Percentiles rank a stretch among this genome's conserved stretches.
Evolutionary conservation across 2,113 vertebrate genomes (phyloP).

Genomic region (Sapajus apella): DNA sequence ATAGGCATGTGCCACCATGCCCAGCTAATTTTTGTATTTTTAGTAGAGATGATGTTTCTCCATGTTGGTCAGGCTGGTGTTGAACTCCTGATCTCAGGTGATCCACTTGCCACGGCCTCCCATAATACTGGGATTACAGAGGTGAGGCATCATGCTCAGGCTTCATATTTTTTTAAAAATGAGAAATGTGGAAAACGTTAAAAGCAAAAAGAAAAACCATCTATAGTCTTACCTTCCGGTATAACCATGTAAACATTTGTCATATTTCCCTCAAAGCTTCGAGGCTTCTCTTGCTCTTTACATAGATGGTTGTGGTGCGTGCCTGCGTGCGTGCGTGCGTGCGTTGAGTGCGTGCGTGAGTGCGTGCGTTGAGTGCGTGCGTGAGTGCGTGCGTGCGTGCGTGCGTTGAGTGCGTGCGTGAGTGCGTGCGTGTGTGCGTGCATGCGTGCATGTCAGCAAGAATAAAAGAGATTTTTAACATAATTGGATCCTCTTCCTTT

Average conservation of each 20-base stretch:
- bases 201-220: constrained; percentile 44
- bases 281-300: constrained; percentile 27
- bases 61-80: too few species aligned
- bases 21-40: too few species aligned
- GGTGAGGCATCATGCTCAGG: too few species aligned
- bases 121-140: too few species aligned
- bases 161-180: too few species aligned
- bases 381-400: neutral
- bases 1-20: too few species aligned
- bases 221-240: neutral
- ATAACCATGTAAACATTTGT: constrained; percentile 5
- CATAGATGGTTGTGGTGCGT: neutral
- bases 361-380: neutral
- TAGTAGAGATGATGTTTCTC: too few species aligned
- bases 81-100: too few species aligned
- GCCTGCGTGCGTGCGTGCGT: neutral
- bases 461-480: neutral
- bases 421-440: neutral
- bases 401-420: neutral
- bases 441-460: neutral
- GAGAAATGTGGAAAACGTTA: neutral
- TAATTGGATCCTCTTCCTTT: constrained; percentile 19
- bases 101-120: too few species aligned
- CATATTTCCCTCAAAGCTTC: constrained; percentile 19
- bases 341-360: neutral